phyloP scores from a whole-genome alignment of 2,113 vertebrate species.

The Solenodon paradoxus region DNA sequence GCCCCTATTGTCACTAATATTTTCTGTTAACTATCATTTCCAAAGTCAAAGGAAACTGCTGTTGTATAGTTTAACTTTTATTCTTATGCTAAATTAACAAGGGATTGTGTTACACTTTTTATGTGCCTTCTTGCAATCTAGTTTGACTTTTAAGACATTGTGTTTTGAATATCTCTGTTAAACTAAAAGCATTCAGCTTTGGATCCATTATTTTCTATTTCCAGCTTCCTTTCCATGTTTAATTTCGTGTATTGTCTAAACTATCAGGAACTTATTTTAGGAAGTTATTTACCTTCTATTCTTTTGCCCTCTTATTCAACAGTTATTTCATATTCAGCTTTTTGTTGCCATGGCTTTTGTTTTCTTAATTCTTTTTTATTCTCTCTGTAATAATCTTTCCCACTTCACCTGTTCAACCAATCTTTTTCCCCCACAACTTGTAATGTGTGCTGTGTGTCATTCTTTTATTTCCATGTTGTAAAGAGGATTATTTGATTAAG shows the following conservation, averaged over 20 bases:
- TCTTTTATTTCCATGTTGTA: background rate
- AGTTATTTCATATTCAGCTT: conserved; percentile 4
- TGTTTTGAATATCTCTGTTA: background rate
- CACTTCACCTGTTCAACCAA: too few species aligned
- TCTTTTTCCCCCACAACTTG: too few species aligned
- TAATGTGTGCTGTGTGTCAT: too few species aligned
- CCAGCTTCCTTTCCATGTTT: background rate
- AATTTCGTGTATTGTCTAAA: conserved; percentile 23
- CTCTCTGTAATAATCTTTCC: background rate
- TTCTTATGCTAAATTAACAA: background rate
- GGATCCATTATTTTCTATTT: background rate
- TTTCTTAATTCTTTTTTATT: background rate
- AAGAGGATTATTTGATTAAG: background rate
- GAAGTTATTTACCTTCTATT: background rate
- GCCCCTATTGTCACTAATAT: background rate
- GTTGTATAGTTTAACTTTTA: background rate
- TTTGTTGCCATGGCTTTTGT: background rate
- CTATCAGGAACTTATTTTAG: background rate
- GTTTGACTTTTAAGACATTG: background rate
- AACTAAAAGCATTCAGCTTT: background rate
- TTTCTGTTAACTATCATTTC: background rate
- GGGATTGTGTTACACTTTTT: background rate
- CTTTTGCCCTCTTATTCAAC: background rate
- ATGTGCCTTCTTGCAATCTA: background rate
- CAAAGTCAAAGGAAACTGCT: background rate